phyloP scores from a whole-genome alignment of 2,113 vertebrate genomes.

The Apteryx mantelli region DNA sequence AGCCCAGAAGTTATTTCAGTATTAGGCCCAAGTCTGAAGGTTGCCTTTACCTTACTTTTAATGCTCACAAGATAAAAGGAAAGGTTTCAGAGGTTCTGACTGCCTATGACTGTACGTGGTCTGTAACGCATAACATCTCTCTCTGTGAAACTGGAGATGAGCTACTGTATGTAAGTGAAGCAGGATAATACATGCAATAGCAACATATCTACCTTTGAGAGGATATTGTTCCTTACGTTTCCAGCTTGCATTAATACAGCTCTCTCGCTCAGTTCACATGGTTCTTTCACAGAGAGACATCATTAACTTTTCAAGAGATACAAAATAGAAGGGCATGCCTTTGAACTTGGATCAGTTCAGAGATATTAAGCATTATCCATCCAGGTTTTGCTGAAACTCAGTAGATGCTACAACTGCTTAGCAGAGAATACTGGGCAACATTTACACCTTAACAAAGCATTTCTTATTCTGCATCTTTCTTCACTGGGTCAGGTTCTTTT shows the following conservation, averaged over 20 bases:
- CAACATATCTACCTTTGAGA: not conserved
- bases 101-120: not conserved
- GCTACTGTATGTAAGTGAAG: not conserved
- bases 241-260: not conserved
- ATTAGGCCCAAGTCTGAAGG: not conserved
- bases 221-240: not conserved
- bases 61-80: not conserved
- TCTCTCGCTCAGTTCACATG: not conserved
- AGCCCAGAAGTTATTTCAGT: not conserved
- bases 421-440: not conserved
- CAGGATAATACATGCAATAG: not conserved
- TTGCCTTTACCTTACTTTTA: not conserved
- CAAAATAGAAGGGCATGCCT: slow-evolving; percentile 2
- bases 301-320: not conserved
- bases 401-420: not conserved
- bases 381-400: not conserved
- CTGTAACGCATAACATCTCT: not conserved
- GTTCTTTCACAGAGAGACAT: not conserved
- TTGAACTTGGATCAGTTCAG: slow-evolving; percentile 8
- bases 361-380: not conserved
- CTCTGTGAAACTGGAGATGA: not conserved
- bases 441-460: not conserved
- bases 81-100: not conserved
- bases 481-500: not conserved
- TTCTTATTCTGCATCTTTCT: not conserved